phyloP scores from a whole-genome alignment of 2,888 invertebrate species.

The Hyalella azteca region DNA sequence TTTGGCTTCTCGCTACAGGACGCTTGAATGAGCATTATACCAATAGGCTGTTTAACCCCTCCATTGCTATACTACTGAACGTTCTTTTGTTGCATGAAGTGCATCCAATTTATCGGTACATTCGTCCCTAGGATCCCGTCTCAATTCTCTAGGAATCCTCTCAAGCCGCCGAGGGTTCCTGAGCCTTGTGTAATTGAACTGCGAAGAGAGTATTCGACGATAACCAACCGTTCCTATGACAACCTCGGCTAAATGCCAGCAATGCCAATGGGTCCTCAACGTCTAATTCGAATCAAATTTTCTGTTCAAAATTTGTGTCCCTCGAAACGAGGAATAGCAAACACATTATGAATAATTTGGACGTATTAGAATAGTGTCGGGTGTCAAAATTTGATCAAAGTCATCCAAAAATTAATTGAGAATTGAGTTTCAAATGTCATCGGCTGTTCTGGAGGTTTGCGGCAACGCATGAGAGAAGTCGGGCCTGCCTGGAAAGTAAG shows the following conservation, averaged over 20 bases:
- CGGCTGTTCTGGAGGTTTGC: not conserved
- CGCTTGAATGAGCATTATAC: no score
- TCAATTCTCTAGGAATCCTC: conserved; percentile 33
- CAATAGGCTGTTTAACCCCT: conserved; percentile 5
- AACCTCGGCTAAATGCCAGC: conserved; percentile 23
- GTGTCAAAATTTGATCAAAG: no score
- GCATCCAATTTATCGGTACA: conserved; percentile 34
- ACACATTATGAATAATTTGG: no score
- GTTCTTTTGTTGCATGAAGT: conserved; percentile 6
- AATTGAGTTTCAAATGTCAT: not conserved
- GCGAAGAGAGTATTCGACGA: conserved; percentile 36
- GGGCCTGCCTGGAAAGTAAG: conserved; percentile 36
- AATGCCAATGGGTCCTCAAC: not conserved
- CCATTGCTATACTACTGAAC: not conserved
- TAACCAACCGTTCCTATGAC: conserved; percentile 37
- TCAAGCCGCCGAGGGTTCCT: conserved; percentile 33
- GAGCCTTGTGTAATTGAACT: conserved; percentile 34
- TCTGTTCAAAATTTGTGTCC: no score
- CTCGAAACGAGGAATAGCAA: no score
- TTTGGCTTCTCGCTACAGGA: no score
- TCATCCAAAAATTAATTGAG: no score
- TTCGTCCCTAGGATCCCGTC: conserved; percentile 24
- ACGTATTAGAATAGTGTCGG: no score
- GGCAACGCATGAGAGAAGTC: conserved; percentile 2
- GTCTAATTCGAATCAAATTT: no score